These are phyloP conservation scores for Leptinotarsa texana DNA, from an alignment of 1,140 invertebrate genomes.

Conservation along the genomic window DNA sequence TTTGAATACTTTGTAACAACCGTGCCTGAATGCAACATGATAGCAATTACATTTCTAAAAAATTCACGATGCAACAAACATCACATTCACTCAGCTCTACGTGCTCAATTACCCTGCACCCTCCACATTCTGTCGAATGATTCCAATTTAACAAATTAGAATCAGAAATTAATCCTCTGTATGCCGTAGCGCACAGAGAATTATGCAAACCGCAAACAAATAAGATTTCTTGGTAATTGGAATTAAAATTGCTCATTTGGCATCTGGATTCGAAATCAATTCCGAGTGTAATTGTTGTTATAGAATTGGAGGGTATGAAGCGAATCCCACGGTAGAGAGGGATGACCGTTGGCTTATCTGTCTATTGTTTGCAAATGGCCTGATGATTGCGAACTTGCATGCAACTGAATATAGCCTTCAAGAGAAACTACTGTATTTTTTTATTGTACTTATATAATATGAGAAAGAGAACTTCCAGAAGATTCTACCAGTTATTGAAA, in stretches of 20 bases:
- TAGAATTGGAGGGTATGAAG: not conserved
- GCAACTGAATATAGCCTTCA: too few species aligned
- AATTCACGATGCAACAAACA: not conserved
- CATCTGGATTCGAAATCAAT: not conserved
- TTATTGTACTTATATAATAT: too few species aligned
- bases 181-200: not conserved
- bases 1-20: too few species aligned
- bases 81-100: not conserved
- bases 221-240: constrained; percentile 3
- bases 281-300: not conserved
- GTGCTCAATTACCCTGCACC: not conserved
- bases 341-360: not conserved
- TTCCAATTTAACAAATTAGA: not conserved
- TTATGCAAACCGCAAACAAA: constrained; percentile 8
- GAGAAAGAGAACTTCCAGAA: too few species aligned
- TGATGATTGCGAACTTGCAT: not conserved
- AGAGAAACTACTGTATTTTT: too few species aligned
- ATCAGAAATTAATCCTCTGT: not conserved
- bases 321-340: not conserved
- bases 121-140: not conserved
- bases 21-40: too few species aligned
- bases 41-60: not conserved
- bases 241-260: constrained; percentile 1
- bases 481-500: too few species aligned
- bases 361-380: not conserved